Evolutionary conservation across 1,140 invertebrate species (phyloP).

Genomic region (Calliphora vicina): DNA sequence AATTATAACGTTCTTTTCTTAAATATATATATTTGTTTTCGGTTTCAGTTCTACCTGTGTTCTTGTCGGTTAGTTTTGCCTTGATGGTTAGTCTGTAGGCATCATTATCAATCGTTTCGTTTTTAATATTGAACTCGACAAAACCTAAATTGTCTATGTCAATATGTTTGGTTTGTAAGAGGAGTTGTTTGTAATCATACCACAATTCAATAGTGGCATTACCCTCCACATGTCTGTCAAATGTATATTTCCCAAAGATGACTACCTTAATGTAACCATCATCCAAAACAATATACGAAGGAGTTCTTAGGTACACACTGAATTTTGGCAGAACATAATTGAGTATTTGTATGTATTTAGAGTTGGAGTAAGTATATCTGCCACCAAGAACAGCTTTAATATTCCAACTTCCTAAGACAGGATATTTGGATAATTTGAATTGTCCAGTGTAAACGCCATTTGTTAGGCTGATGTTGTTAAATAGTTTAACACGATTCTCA

Average conservation of each 20-base stretch:
- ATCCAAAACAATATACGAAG: constrained; percentile 60
- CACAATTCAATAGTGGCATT: neutral
- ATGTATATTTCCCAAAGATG: neutral
- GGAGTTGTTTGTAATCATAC: constrained; percentile 43
- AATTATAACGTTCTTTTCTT: constrained; percentile 81
- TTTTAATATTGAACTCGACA: constrained; percentile 1
- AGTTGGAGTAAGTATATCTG: neutral
- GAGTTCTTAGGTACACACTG: constrained; percentile 81
- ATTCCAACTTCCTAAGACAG: constrained; percentile 87
- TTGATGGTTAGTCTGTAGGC: neutral
- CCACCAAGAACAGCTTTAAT: constrained; percentile 56
- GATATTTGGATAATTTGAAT: constrained; percentile 80
- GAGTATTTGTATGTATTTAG: constrained; percentile 64
- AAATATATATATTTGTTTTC: constrained; percentile 76
- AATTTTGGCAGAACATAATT: constrained; percentile 95
- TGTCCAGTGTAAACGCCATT: constrained; percentile 77
- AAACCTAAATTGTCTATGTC: neutral
- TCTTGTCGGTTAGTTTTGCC: neutral
- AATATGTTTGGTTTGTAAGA: neutral
- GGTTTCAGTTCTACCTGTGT: constrained; percentile 49
- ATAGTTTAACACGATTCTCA: constrained; percentile 73
- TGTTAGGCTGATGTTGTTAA: constrained; percentile 73
- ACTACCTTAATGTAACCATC: constrained; percentile 67
- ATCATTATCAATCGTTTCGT: too few species aligned
- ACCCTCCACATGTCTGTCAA: constrained; percentile 7